phyloP scores from a whole-genome alignment of 2,113 vertebrate species.

The Thinocorus orbignyianus region DNA sequence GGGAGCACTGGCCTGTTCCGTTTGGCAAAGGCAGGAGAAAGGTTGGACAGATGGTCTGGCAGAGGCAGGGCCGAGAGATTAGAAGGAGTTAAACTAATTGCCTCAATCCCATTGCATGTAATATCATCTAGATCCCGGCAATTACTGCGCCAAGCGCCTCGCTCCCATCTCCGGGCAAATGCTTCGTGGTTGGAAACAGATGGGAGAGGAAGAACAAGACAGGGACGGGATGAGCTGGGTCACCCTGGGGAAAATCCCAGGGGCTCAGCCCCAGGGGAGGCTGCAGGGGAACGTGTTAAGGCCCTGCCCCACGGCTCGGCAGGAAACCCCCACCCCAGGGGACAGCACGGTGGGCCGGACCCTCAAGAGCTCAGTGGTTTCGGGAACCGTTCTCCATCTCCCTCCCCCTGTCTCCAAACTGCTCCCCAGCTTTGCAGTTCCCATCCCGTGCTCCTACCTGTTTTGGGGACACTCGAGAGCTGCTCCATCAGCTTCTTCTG shows the following conservation, averaged over 20 bases:
- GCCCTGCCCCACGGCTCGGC: neutral
- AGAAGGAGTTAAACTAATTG: constrained; percentile 59
- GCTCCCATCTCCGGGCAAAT: neutral
- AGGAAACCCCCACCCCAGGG: neutral
- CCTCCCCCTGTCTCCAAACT: neutral
- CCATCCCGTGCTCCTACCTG: constrained; percentile 73
- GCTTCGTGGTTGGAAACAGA: neutral
- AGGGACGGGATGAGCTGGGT: neutral
- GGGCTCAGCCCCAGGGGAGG: neutral
- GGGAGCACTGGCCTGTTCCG: neutral
- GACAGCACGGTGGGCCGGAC: neutral
- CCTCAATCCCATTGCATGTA: constrained; percentile 48
- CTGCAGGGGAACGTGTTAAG: neutral
- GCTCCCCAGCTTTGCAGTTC: neutral
- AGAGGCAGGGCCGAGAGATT: constrained; percentile 22
- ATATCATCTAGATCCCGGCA: constrained; percentile 25
- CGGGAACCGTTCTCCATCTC: neutral
- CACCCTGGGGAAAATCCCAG: neutral
- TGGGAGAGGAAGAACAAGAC: neutral
- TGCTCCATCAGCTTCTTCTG: constrained; percentile 75
- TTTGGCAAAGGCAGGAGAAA: neutral
- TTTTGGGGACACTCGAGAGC: constrained; percentile 81
- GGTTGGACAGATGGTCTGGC: constrained; percentile 43
- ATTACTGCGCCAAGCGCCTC: neutral
- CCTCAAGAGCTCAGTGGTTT: neutral